Base-by-base conservation (phyloP, 2,113 vertebrate genomes). In the Saccopteryx leptura region DNA sequence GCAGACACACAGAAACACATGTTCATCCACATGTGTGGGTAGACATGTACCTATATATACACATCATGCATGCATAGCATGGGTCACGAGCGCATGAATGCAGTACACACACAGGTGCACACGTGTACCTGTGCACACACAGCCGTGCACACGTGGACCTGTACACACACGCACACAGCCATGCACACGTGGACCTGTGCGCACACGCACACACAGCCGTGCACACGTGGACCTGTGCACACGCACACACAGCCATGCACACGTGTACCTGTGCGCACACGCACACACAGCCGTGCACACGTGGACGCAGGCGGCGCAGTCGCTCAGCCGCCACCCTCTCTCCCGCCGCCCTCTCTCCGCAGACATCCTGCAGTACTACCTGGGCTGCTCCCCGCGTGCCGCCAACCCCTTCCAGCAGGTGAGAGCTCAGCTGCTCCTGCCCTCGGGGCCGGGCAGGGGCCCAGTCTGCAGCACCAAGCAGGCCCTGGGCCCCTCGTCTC, bases 321-420 rank as follows among this genome's bases (percentile, higher is more conserved):
- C 5, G 11, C 79, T 66, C 7, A 69, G 58, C 63, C 0, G 0
- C 68, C 19, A 69, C 1, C 88, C 58, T 97, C 54, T 97, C 90
- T 96, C 78, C 9, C n/a, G n/a, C 68, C 19, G 72, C 1, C 88
- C 58, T 97, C 54, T 97, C 90, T 96, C 78, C 9, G 0, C 98
- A 99, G 99, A 99, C 76, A 99, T 98, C 84, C 98, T 99, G 87
- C 99, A 98, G 95, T 99, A 99, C 98, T 99, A 99, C 97, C 98
- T 99, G 24, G 98, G 98, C 90, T 99, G 99, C 95, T 99, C 97
- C 31, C 93, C 99, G 96, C 99, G 98, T 0, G 99, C 99, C 88
- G 93, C 98, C 94, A 99, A 99, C 98, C 99, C 99, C 75, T 99
- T 99, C 97, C 99, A 99, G 98, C 99, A 99, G 99, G 99, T 99